Evolutionary conservation across 2,113 vertebrate genomes (phyloP).

Genomic region (Rafetus swinhoei): DNA sequence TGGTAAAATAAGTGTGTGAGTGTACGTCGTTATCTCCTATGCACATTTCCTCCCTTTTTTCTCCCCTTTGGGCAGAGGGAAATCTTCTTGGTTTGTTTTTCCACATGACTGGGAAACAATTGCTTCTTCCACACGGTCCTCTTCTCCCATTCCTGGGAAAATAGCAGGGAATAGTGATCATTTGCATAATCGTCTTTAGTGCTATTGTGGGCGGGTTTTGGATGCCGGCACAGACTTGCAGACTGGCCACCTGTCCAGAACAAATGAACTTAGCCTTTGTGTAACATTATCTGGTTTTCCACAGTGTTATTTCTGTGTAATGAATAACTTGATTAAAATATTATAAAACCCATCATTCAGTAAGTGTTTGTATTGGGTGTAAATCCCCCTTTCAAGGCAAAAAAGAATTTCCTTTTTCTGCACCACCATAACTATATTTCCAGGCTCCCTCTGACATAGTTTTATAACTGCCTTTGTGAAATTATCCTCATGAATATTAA

Average conservation of each 20-base stretch:
- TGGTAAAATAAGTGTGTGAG: neutral
- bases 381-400: slow-evolving; percentile 4
- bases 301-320: slow-evolving; percentile 68
- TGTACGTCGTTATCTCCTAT: slow-evolving; percentile 47
- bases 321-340: slow-evolving; percentile 83
- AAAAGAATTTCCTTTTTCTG: slow-evolving; percentile 46
- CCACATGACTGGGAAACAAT: slow-evolving; percentile 84
- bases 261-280: slow-evolving; percentile 86
- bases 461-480: slow-evolving; percentile 79
- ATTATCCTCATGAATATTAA: slow-evolving; percentile 85
- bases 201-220: slow-evolving; percentile 84
- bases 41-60: slow-evolving; percentile 41
- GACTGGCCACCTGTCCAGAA: slow-evolving; percentile 88
- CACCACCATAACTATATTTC: slow-evolving; percentile 49
- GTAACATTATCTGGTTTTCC: slow-evolving; percentile 70
- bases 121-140: slow-evolving; percentile 72
- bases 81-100: slow-evolving; percentile 70
- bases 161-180: slow-evolving; percentile 75
- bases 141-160: slow-evolving; percentile 88
- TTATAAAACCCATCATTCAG: slow-evolving; percentile 54
- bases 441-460: slow-evolving; percentile 49
- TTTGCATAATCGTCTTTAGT: slow-evolving; percentile 92
- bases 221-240: slow-evolving; percentile 71
- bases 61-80: slow-evolving; percentile 31
- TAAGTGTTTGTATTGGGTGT: slow-evolving; percentile 43